Base-by-base conservation (phyloP, 2,888 invertebrate species). In the Sthenelais limicola region DNA sequence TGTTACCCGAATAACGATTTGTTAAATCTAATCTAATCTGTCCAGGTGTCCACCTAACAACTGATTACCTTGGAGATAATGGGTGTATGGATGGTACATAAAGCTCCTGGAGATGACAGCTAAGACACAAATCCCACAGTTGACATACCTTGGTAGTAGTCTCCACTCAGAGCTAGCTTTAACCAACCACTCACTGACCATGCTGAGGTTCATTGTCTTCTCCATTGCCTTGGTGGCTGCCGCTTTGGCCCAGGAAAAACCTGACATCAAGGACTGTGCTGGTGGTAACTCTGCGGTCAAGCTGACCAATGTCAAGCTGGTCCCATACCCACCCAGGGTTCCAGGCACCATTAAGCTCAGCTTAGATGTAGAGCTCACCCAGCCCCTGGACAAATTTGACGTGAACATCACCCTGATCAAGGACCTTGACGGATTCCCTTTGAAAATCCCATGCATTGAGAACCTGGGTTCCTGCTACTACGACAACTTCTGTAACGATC, bases 381-480 rank as follows among this genome's bases (percentile, higher is more conserved):
- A 21, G 15, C 30, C 30, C 2, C 28, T 56, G 30, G 21, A 56
- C 4, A 32, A 32, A 9, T 56, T 56, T 56, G 56, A 56, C 30
- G 3, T 21, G 3, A 56, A 56, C 30, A 21, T 56, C 30, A 56
- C 56, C 56, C 26, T 56, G 32, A 56, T 32, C 30, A 56, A 56
- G 56, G 56, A 56, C 24, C 32, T 56, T 30, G 56, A 56, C 24
- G 56, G 56, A 18, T 56, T 56, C 56, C 56, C 56, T 15, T 21
- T 56, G 56, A 5, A 21, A 33, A 56, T 56, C 56, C 56, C 56
- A 28, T 56, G 56, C 18, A 28, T 56, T 18, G 32, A 56, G 4
- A 33, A 28, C 24, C 1, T 56, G 18, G 56, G 56, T 33, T 56
- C 56, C 56, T 33, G 56, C 56, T 56, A 56, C 56, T 56, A 56